These are phyloP conservation scores for Teleogryllus occipitalis DNA, from an alignment of 1,140 invertebrate species.

Conservation along the genomic window DNA sequence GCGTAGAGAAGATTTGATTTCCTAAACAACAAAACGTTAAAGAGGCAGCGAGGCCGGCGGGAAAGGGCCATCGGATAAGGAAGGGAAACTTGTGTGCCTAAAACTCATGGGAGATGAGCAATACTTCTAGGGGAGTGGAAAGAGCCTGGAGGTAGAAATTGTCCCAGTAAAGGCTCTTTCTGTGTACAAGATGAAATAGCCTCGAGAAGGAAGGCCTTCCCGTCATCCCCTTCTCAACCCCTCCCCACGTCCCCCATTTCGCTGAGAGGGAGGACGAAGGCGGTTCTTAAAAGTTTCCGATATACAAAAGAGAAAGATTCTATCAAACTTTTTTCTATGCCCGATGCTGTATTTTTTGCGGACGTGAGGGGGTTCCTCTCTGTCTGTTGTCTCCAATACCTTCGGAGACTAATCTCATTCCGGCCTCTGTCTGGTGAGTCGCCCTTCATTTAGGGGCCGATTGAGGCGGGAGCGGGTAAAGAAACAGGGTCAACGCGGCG, in stretches of 20 bases:
- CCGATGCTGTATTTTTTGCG: background rate
- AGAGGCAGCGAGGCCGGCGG: background rate
- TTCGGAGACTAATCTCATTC: background rate
- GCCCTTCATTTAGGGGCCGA: no score
- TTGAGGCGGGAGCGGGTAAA: no score
- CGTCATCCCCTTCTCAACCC: background rate
- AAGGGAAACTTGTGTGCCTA: background rate
- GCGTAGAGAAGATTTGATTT: constrained; percentile 13
- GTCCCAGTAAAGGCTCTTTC: constrained; percentile 3
- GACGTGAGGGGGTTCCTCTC: background rate
- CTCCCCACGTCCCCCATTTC: no score
- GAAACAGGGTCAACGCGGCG: no score
- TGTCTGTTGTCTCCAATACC: background rate
- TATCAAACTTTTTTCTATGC: background rate
- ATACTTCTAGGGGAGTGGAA: background rate
- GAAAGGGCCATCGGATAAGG: background rate
- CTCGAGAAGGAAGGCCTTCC: background rate
- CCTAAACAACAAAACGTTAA: constrained; percentile 7
- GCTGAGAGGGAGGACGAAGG: background rate
- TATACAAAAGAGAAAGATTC: background rate
- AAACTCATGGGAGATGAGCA: background rate
- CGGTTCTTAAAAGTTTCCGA: background rate
- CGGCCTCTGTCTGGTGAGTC: background rate
- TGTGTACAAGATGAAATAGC: constrained; percentile 4
- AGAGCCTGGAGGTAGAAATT: background rate